Conservation (phyloP, 2,888 invertebrate species). For the Danaus chrysippus region DNA sequence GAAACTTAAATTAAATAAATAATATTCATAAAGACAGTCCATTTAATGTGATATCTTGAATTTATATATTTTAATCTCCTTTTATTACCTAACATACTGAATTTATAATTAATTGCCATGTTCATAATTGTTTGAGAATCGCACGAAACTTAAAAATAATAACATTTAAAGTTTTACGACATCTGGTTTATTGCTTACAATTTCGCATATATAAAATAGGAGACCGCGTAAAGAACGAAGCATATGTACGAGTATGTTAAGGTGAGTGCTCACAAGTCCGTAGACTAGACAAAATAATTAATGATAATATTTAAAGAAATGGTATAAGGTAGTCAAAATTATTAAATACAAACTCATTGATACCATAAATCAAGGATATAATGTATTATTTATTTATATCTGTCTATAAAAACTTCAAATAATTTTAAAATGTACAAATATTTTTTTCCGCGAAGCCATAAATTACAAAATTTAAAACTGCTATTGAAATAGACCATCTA, state of each 20-base stretch:
- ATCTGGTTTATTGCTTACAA: constrained; percentile 33
- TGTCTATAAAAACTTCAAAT: no score
- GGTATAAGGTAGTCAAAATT: no score
- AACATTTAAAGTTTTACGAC: constrained; percentile 50
- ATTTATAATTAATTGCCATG: constrained; percentile 7
- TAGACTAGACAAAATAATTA: no score
- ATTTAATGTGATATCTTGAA: neutral
- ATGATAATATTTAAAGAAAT: no score
- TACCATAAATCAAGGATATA: no score
- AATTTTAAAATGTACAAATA: no score
- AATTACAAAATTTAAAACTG: no score
- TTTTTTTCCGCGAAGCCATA: no score
- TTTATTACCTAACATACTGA: neutral
- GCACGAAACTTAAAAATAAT: constrained; percentile 17
- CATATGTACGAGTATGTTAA: neutral
- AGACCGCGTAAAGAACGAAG: neutral
- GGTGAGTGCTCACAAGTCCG: no score
- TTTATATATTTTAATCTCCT: neutral
- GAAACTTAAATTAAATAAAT: neutral
- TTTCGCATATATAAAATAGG: neutral
- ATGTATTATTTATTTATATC: no score
- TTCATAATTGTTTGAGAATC: constrained; percentile 9
- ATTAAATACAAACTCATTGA: no score
- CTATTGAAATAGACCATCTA: no score
- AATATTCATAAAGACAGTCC: neutral